Conservation (phyloP, 2,797 vertebrate species). For the Scarus forsteni region DNA sequence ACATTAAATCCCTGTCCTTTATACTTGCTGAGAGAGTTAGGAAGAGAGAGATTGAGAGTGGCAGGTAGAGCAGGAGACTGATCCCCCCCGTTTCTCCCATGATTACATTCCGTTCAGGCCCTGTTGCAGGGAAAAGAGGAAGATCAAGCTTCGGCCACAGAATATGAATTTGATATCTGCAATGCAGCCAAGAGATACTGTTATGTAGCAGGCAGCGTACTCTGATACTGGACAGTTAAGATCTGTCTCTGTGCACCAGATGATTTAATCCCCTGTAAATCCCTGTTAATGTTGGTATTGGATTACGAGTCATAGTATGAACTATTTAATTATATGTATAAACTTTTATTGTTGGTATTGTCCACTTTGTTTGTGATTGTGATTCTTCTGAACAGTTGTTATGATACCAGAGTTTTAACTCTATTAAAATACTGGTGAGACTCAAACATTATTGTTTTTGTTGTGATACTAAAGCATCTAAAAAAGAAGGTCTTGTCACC, state of each 20-base stretch:
- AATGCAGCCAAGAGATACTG: slow-evolving; percentile 76
- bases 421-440: too few relatives aligned
- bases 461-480: too few relatives aligned
- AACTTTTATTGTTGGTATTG: neutral
- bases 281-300: too few relatives aligned
- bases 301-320: neutral
- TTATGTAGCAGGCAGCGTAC: slow-evolving; percentile 42
- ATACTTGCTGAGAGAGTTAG: slow-evolving; percentile 17
- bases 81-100: slow-evolving; percentile 50
- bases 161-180: slow-evolving; percentile 84
- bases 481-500: too few relatives aligned
- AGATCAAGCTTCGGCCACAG: slow-evolving; percentile 74
- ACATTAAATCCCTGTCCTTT: slow-evolving; percentile 15
- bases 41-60: slow-evolving; percentile 13
- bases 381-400: too few relatives aligned
- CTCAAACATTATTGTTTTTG: too few relatives aligned
- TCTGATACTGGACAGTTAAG: slow-evolving; percentile 26
- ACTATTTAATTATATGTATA: neutral
- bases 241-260: slow-evolving; percentile 15
- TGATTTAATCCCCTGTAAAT: slow-evolving; percentile 10
- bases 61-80: slow-evolving; percentile 47
- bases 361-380: too few relatives aligned
- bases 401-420: too few relatives aligned
- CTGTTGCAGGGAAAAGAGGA: slow-evolving; percentile 70
- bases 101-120: slow-evolving; percentile 80